Conservation (phyloP, 2,888 invertebrate genomes). For the Leucophora obtusa region DNA sequence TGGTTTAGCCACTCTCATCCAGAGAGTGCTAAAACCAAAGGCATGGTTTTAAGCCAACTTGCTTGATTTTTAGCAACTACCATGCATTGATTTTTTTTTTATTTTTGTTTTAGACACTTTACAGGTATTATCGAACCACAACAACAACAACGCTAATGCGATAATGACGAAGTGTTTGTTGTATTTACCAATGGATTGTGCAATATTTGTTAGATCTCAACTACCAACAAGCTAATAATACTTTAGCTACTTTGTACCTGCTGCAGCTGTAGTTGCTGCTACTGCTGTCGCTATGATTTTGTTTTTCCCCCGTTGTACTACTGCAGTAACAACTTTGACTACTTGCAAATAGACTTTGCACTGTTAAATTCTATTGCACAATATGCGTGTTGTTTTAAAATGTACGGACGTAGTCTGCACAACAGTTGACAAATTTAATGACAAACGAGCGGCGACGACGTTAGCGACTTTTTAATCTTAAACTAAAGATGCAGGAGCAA, state of each 20-base stretch:
- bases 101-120: constrained; percentile 27
- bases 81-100: constrained; percentile 23
- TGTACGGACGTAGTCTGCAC: not conserved
- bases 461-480: constrained; percentile 18
- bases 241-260: not conserved
- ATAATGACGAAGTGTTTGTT: constrained; percentile 28
- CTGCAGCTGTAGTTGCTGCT: not conserved
- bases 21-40: constrained; percentile 57
- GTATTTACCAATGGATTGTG: constrained; percentile 59
- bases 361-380: constrained; percentile 52
- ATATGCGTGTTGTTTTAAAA: constrained; percentile 48
- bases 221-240: not conserved
- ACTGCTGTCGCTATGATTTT: not conserved
- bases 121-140: constrained; percentile 23
- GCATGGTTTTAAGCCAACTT: constrained; percentile 51
- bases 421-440: constrained; percentile 40
- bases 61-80: constrained; percentile 24
- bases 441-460: constrained; percentile 2
- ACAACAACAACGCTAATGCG: not conserved
- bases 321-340: not conserved
- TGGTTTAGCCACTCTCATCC: constrained; percentile 55
- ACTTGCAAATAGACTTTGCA: constrained; percentile 42
- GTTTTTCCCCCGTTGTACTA: not conserved
- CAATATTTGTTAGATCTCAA: constrained; percentile 46
- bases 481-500: constrained; percentile 32